phyloP scores from a whole-genome alignment of 2,888 invertebrate species.

The Eretmocerus hayati region DNA sequence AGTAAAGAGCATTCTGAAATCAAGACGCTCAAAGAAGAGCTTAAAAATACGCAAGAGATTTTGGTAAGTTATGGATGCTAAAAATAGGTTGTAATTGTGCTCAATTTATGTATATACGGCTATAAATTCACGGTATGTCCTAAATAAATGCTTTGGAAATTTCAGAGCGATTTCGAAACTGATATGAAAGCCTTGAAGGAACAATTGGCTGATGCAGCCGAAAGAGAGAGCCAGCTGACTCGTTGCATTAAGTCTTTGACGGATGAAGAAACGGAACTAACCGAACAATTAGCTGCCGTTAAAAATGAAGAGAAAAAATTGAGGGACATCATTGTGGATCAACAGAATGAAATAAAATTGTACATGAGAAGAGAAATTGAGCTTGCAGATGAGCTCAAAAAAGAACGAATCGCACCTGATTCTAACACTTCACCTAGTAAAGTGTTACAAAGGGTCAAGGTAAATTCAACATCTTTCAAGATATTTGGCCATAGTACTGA shows the following conservation, averaged over 20 bases:
- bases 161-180: constrained; percentile 32
- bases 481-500: background rate
- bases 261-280: constrained; percentile 57
- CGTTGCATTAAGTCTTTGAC: constrained; percentile 55
- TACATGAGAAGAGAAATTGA: constrained; percentile 29
- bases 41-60: constrained; percentile 33
- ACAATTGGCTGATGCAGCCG: constrained; percentile 29
- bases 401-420: constrained; percentile 40
- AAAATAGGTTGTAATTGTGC: too few species aligned
- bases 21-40: constrained; percentile 31
- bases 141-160: background rate
- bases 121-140: background rate
- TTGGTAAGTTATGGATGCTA: constrained; percentile 29
- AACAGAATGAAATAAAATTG: constrained; percentile 28
- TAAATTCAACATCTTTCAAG: constrained; percentile 19
- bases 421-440: constrained; percentile 31
- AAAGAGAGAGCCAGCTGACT: constrained; percentile 29
- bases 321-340: constrained; percentile 34
- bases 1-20: constrained; percentile 31
- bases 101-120: background rate
- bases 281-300: constrained; percentile 46
- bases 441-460: constrained; percentile 44
- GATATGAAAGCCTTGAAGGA: constrained; percentile 34
- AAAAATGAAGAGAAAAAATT: constrained; percentile 42
- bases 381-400: constrained; percentile 27